phyloP scores from a whole-genome alignment of 2,888 invertebrate genomes.

The Apantesis nais region DNA sequence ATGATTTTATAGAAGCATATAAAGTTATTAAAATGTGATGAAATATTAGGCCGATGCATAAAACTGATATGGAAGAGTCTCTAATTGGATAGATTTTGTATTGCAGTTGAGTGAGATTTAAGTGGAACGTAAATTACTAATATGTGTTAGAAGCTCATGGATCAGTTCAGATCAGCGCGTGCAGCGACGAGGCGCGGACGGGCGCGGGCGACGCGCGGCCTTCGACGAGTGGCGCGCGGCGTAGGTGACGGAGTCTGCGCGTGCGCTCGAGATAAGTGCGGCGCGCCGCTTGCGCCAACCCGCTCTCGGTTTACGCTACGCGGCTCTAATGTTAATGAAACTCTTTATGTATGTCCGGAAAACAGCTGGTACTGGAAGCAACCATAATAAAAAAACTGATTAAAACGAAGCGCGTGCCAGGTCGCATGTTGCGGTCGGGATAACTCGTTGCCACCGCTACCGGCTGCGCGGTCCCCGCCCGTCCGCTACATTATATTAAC shows the following conservation, averaged over 20 bases:
- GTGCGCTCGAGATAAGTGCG: constrained; percentile 40
- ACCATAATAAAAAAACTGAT: constrained; percentile 74
- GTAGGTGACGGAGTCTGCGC: constrained; percentile 34
- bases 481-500: constrained; percentile 60
- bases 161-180: constrained; percentile 51
- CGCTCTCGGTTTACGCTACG: constrained; percentile 65
- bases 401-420: constrained; percentile 64
- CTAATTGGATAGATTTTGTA: not conserved
- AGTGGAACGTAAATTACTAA: constrained; percentile 19
- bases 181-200: constrained; percentile 53
- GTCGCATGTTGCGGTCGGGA: constrained; percentile 48
- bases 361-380: constrained; percentile 89
- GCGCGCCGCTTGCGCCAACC: constrained; percentile 53
- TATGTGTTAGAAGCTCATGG: constrained; percentile 53
- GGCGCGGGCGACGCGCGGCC: constrained; percentile 43
- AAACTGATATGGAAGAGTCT: constrained; percentile 28
- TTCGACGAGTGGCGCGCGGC: constrained; percentile 32
- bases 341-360: constrained; percentile 87
- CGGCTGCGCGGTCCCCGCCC: constrained; percentile 62
- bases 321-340: constrained; percentile 69
- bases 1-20: constrained; percentile 7
- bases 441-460: constrained; percentile 47
- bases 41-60: constrained; percentile 46
- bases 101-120: constrained; percentile 17
- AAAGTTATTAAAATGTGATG: constrained; percentile 12